Base-by-base conservation (phyloP, 2,797 vertebrate genomes). In the Pristis pectinata region DNA sequence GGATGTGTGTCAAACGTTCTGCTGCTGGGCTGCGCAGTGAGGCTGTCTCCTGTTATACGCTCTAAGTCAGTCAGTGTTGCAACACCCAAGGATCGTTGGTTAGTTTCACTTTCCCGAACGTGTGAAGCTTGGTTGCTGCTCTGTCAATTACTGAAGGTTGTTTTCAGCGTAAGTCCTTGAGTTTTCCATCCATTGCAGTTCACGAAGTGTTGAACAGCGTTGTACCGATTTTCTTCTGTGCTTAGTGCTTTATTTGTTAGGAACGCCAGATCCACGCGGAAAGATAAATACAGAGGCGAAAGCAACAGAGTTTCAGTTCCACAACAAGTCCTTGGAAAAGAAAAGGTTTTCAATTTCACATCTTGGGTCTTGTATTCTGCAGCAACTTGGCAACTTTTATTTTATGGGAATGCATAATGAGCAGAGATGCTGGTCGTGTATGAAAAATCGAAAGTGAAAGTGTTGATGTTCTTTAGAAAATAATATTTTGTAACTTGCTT, bases 381-480 rank as follows among this genome's bases (percentile, higher is more conserved):
- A 89, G 1, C 30, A n/a, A 61, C 15, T 34, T 61, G 34, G 85
- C 13, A 37, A 89, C 8, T 61, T 53, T n/a, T 37, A 34, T 61
- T 61, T 89, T n/a, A 61, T 19, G 34, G 59, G 2, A 67, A 8
- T 9, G 9, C 4, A 89, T 4, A 11, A 10, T 3, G 2, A 17
- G 24, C 37, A 91, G 17, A n/a, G 27, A 59, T 61, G 11, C 30
- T 56, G 15, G 6, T n/a, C 34, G 17, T 41, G n/a, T 0, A n/a
- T 17, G 22, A 64, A 41, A 22, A 91, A 91, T 67, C 87, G 87
- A 91, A 91, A 91, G 59, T 67, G 87, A 91, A 91, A 91, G 87
- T 91, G 61, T 7, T 61, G 56, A 10, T 2, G 2, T 0, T 37
- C 1, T 6, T 64, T 64, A 67, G 7, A 67, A 37, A 64, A 64